Conservation (phyloP, 30 jellyfish, hydroid and myxozoan genomes). For the Catostylus mosaicus region DNA sequence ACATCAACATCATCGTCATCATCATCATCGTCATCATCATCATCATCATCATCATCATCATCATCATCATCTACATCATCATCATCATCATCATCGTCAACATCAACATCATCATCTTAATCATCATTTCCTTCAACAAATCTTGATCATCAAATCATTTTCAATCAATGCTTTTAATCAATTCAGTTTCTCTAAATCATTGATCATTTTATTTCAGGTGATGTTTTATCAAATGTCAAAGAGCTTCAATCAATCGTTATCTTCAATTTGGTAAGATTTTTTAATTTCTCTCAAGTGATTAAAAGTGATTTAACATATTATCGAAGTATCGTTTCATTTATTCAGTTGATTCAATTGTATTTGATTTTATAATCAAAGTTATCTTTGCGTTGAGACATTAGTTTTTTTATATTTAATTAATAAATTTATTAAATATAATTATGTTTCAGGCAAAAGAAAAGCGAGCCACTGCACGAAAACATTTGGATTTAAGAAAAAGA, state of each 20-base stretch:
- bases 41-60: too few species aligned
- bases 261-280: constrained; percentile 57
- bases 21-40: too few species aligned
- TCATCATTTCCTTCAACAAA: too few species aligned
- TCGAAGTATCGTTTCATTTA: not conserved
- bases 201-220: constrained; percentile 73
- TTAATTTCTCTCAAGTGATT: not conserved
- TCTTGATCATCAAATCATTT: too few species aligned
- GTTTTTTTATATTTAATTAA: not conserved
- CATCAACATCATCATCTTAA: too few species aligned
- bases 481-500: constrained; percentile 76
- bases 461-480: constrained; percentile 75
- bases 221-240: constrained; percentile 55
- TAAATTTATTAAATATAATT: not conserved
- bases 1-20: too few species aligned
- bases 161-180: not conserved
- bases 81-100: too few species aligned
- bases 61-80: too few species aligned
- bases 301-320: not conserved
- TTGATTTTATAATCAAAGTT: not conserved
- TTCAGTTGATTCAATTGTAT: not conserved
- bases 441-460: constrained; percentile 82
- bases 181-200: too few species aligned
- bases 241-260: constrained; percentile 68
- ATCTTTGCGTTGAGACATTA: not conserved